Evolutionary conservation across 2,888 invertebrate species (phyloP).

Genomic region (Caenorhabditis sp.): DNA sequence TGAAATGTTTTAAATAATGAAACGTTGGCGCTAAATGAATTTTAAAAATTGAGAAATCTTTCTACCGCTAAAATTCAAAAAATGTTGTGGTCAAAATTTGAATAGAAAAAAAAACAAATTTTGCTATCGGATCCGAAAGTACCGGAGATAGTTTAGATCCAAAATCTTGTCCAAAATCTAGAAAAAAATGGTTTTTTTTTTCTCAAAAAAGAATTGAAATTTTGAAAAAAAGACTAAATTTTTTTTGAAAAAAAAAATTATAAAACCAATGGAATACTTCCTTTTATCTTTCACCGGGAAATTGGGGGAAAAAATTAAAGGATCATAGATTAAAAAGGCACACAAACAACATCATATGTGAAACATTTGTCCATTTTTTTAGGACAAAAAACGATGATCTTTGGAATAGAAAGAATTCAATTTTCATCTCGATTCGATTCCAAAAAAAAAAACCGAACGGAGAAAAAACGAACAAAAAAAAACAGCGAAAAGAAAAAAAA

Average conservation of each 20-base stretch:
- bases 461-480: neutral
- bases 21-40: too few species aligned
- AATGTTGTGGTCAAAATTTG: neutral
- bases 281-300: too few species aligned
- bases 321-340: neutral
- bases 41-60: too few species aligned
- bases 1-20: too few species aligned
- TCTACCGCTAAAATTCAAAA: neutral
- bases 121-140: too few species aligned
- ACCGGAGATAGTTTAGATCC: too few species aligned
- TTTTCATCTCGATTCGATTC: neutral
- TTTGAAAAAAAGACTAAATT: too few species aligned
- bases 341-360: neutral
- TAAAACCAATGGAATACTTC: neutral
- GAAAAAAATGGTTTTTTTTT: too few species aligned
- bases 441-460: neutral
- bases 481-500: neutral
- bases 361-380: neutral
- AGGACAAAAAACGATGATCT: neutral
- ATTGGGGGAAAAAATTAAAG: too few species aligned
- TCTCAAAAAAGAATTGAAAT: too few species aligned
- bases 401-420: neutral
- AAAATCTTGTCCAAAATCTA: too few species aligned
- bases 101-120: too few species aligned
- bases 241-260: constrained; percentile 75